Conservation (phyloP, 2,888 invertebrate species). For the Drosophila macrothrix region DNA sequence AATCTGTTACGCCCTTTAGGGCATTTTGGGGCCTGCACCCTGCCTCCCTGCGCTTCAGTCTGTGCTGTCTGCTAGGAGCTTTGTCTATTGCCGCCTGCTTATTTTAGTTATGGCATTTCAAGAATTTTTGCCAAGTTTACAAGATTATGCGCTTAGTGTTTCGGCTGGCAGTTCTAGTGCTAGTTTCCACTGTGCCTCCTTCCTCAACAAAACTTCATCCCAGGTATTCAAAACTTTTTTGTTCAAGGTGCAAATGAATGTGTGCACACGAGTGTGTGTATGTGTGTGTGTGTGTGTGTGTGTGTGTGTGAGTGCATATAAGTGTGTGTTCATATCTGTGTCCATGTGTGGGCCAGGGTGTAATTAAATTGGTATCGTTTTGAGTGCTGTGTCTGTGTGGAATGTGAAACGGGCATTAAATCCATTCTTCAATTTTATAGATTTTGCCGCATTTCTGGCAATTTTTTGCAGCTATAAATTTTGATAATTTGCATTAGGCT, state of each 20-base stretch:
- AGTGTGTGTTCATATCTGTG: slow-evolving; percentile 4
- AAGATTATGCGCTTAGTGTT: slow-evolving; percentile 79
- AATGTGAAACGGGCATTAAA: slow-evolving; percentile 29
- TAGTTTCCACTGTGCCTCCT: slow-evolving; percentile 1
- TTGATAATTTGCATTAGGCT: neutral
- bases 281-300: slow-evolving; percentile 14
- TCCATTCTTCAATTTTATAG: slow-evolving; percentile 26
- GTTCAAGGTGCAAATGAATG: slow-evolving; percentile 56
- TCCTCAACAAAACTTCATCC: slow-evolving; percentile 52
- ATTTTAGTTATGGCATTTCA: slow-evolving; percentile 79
- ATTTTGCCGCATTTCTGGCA: slow-evolving; percentile 2
- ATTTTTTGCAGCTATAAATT: neutral
- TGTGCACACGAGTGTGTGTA: slow-evolving; percentile 2
- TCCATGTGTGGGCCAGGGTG: slow-evolving; percentile 42
- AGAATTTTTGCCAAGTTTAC: slow-evolving; percentile 77
- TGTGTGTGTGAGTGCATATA: too few species aligned
- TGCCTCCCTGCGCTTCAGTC: neutral
- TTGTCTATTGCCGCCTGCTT: slow-evolving; percentile 66
- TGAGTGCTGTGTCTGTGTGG: slow-evolving; percentile 26
- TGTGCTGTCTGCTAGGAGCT: slow-evolving; percentile 21
- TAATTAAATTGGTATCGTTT: slow-evolving; percentile 67
- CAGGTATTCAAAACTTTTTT: slow-evolving; percentile 62
- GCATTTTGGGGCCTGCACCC: slow-evolving; percentile 28
- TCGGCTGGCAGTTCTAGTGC: slow-evolving; percentile 40
- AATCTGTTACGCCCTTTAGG: slow-evolving; percentile 65